A percentile compares a stretch with the other conserved stretches of the same genome.
phyloP scores from a whole-genome alignment of 2,113 vertebrate genomes.

The Ceyx cyanopectus region DNA sequence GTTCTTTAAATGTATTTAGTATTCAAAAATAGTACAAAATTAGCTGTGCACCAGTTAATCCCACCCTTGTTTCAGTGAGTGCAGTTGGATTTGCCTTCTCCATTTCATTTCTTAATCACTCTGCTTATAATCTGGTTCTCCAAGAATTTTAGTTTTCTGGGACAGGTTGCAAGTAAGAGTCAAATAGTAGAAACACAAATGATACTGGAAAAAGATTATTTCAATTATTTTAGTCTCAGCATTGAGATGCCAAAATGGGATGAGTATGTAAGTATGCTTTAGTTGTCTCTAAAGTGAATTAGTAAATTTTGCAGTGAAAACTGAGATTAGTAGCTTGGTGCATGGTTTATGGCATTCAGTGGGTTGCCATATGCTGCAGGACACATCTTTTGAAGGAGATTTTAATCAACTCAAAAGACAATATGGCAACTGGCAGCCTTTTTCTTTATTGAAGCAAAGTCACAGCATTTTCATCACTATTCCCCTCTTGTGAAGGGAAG shows the following conservation, averaged over 20 bases:
- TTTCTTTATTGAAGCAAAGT: constrained; percentile 73
- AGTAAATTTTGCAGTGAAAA: neutral
- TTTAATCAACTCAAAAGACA: constrained; percentile 54
- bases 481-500: constrained; percentile 44
- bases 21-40: neutral
- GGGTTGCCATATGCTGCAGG: neutral
- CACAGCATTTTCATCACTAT: constrained; percentile 69
- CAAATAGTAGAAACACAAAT: neutral
- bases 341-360: neutral
- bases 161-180: neutral
- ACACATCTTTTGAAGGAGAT: constrained; percentile 40
- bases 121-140: constrained; percentile 51
- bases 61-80: neutral
- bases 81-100: neutral
- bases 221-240: neutral
- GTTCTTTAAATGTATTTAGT: neutral
- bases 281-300: neutral
- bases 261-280: neutral
- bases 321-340: neutral
- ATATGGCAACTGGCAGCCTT: constrained; percentile 63
- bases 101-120: neutral
- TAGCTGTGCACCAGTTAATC: neutral
- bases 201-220: neutral
- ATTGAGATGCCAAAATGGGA: neutral
- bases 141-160: constrained; percentile 21